A percentile compares a stretch with the other conserved stretches of the same genome.
Evolutionary conservation across 2,888 invertebrate species (phyloP).

Genomic region (Rhimphoctona megacephalus): DNA sequence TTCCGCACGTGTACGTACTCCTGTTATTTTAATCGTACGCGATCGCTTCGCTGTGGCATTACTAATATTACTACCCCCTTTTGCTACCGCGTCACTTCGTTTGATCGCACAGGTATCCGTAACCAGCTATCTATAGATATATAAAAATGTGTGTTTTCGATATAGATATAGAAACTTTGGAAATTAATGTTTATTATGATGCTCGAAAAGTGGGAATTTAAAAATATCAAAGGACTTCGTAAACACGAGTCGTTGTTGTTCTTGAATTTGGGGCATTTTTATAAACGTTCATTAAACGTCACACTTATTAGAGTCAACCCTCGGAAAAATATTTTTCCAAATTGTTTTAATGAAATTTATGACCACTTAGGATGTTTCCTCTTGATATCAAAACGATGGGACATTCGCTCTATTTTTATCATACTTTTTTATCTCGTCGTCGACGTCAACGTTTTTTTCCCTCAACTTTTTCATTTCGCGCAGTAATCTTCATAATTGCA

Average conservation of each 20-base stretch:
- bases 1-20: constrained; percentile 61
- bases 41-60: constrained; percentile 49
- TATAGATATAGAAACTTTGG: background rate
- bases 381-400: background rate
- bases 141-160: background rate
- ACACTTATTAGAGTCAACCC: background rate
- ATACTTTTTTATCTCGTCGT: background rate
- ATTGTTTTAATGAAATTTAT: background rate
- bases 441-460: background rate
- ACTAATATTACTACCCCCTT: constrained; percentile 16
- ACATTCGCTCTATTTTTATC: constrained; percentile 18
- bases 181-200: background rate
- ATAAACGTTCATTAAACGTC: too few species aligned
- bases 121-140: background rate
- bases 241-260: background rate
- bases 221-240: background rate
- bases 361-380: background rate
- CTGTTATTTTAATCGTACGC: constrained; percentile 66
- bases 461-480: constrained; percentile 30
- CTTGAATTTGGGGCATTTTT: too few species aligned
- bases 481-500: constrained; percentile 57
- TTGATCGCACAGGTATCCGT: constrained; percentile 27
- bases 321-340: background rate
- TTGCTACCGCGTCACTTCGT: constrained; percentile 40
- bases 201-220: background rate